Base-by-base conservation (phyloP, 2,113 vertebrate species). In the Falco punctatus region DNA sequence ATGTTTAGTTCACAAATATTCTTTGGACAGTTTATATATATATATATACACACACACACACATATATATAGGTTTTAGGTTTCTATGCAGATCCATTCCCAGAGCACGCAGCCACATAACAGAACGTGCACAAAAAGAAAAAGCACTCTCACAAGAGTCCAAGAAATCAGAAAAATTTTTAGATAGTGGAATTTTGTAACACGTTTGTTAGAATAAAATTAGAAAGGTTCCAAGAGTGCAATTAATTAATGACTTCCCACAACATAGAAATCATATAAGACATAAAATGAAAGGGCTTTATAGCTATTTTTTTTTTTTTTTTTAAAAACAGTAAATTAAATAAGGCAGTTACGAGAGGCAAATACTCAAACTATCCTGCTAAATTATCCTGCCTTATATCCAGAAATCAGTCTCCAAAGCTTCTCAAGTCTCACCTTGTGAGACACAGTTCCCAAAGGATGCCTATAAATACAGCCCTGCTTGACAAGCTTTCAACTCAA, bases 401-500 rank as follows among this genome's bases (percentile, higher is more conserved):
- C 24, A 96, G 69, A 86, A 92, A 90, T 54, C 66, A 86, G 83
- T 61, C 86, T 95, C 81, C 83, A 96, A 90, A 91, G 48, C 79
- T 95, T 94, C 97, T 96, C 71, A 80, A 57, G 91, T 95, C 90
- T 81, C 49, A 92, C 87, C 79, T 90, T 93, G 88, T 10, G 6
- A 97, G 57, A 59, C 92, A 94, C 85, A 79, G 92, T 40, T 84
- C 83, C 94, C 86, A 83, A 69, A 91, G 96, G 96, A 82, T 62
- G 70, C 70, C 79, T 90, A 82, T 87, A 91, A 96, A 97, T 85
- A 96, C 75, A 95, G 86, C 55, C 78, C 35, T 73, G 82, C 79
- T 84, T 96, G 81, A 97, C 66, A 96, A 88, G 92, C 66, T 94
- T 84, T 94, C 58, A 19, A 83, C 57, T 94, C 86, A 94, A 92